Conservation (phyloP, 2,113 vertebrate genomes). For the Polypterus senegalus region DNA sequence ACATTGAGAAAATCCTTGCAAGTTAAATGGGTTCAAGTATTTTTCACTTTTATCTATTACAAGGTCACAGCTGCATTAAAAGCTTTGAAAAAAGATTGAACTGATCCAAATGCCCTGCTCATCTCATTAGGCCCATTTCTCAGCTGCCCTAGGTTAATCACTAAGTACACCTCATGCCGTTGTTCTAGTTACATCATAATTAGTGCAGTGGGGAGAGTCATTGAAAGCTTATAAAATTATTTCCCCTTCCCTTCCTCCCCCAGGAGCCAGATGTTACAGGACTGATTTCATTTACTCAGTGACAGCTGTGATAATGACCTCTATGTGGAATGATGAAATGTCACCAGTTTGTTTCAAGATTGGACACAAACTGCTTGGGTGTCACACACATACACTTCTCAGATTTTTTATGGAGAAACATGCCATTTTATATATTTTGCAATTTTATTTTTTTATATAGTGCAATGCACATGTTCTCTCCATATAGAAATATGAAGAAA, state of each 20-base stretch:
- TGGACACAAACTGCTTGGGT: constrained; percentile 26
- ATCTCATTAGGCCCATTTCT: constrained; percentile 73
- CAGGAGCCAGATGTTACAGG: constrained; percentile 61
- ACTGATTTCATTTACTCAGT: constrained; percentile 71
- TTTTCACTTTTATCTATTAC: constrained; percentile 61
- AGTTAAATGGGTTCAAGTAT: constrained; percentile 72
- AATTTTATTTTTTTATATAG: too few relatives aligned
- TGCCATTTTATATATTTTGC: too few relatives aligned
- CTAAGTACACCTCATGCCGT: constrained; percentile 65
- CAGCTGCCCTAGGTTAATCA: constrained; percentile 79
- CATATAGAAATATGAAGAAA: too few relatives aligned
- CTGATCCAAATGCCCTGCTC: constrained; percentile 63
- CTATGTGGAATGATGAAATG: constrained; percentile 47
- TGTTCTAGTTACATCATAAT: constrained; percentile 83
- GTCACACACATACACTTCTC: too few relatives aligned
- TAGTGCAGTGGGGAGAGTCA: constrained; percentile 56
- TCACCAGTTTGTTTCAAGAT: constrained; percentile 43
- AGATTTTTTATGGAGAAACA: too few relatives aligned
- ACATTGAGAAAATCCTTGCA: constrained; percentile 39
- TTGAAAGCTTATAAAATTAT: constrained; percentile 50
- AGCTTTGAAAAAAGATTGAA: constrained; percentile 58
- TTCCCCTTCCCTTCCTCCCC: constrained; percentile 37
- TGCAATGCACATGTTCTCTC: too few relatives aligned
- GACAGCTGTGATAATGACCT: constrained; percentile 60
- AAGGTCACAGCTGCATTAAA: constrained; percentile 72